Percentiles rank a stretch among this genome's conserved stretches.
phyloP scores from a whole-genome alignment of 2,113 vertebrate genomes.

The Mystacornis crossleyi region DNA sequence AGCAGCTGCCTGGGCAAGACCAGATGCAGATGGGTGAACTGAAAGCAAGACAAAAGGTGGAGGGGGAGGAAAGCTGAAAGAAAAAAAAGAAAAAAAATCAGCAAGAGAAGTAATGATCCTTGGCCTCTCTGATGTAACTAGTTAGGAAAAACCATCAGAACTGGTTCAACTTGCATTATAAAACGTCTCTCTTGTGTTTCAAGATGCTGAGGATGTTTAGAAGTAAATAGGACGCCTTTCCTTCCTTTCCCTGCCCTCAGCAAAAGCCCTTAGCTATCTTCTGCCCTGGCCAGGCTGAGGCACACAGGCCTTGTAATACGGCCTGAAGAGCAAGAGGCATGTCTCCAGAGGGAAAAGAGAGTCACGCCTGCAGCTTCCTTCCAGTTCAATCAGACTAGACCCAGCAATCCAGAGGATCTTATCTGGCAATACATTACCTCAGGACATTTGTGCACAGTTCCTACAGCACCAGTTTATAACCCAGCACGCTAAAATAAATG shows the following conservation, averaged over 20 bases:
- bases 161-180: background rate
- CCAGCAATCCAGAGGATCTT: background rate
- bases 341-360: background rate
- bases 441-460: background rate
- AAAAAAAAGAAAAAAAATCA: background rate
- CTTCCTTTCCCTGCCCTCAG: background rate
- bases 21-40: conserved; percentile 46
- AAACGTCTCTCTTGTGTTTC: background rate
- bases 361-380: background rate
- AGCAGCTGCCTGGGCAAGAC: conserved; percentile 47
- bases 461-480: background rate
- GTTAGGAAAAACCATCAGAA: background rate
- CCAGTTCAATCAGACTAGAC: conserved; percentile 24
- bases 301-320: background rate
- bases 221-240: background rate
- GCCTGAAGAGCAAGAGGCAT: background rate
- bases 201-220: background rate
- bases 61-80: background rate
- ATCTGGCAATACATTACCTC: conserved; percentile 19
- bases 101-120: background rate
- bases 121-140: background rate
- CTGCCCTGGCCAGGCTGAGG: background rate
- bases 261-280: background rate
- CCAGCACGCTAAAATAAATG: background rate
- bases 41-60: conserved; percentile 23